These are phyloP conservation scores for Ephestia elutella DNA, from an alignment of 1,140 invertebrate species.

Conservation along the genomic window DNA sequence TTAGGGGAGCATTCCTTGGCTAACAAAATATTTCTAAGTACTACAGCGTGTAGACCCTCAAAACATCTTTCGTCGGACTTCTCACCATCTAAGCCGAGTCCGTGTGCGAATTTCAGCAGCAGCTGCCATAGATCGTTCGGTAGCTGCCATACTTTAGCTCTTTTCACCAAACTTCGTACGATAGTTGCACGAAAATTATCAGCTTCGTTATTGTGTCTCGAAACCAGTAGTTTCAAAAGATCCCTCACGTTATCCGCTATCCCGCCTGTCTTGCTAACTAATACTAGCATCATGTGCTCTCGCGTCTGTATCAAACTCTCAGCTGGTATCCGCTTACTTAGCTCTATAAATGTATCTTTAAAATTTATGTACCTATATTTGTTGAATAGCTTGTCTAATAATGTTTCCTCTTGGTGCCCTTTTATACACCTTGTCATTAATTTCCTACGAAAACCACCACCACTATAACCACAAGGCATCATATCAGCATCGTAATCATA, in stretches of 20 bases:
- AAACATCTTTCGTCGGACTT: constrained; percentile 24
- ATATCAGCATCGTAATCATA: background rate
- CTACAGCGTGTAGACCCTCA: constrained; percentile 47
- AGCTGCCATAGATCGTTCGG: constrained; percentile 34
- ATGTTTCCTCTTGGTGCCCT: background rate
- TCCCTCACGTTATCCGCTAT: constrained; percentile 28
- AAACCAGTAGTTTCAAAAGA: constrained; percentile 32
- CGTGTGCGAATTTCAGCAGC: constrained; percentile 34
- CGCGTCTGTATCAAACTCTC: constrained; percentile 37
- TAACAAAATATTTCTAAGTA: constrained; percentile 34
- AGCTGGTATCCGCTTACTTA: constrained; percentile 27
- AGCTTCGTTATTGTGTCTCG: constrained; percentile 41
- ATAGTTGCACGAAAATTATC: constrained; percentile 38
- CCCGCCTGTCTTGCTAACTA: constrained; percentile 52
- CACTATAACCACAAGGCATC: too few species aligned
- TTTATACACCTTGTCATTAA: too few species aligned
- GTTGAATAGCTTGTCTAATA: constrained; percentile 38
- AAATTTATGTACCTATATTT: constrained; percentile 44
- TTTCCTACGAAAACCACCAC: too few species aligned
- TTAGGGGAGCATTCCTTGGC: constrained; percentile 12
- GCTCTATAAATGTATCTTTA: constrained; percentile 36
- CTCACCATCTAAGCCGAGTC: constrained; percentile 38
- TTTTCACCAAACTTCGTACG: constrained; percentile 44
- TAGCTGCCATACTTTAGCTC: constrained; percentile 39
- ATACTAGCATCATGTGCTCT: constrained; percentile 44